Percentiles rank a stretch among this genome's conserved stretches.
Conservation (phyloP, 2,888 invertebrate species). For the Rhodophaea formosa region DNA sequence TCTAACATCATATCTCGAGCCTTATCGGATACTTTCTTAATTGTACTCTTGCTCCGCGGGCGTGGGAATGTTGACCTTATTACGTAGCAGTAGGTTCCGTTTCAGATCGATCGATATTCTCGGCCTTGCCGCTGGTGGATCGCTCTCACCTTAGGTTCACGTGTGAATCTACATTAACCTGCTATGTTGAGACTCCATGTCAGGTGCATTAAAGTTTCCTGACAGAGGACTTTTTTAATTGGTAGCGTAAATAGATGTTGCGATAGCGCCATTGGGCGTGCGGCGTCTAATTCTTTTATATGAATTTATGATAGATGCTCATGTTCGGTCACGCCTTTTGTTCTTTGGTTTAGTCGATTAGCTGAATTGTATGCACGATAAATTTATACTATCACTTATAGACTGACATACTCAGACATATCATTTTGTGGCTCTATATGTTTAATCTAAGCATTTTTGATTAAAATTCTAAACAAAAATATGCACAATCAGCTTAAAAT, state of each 20-base stretch:
- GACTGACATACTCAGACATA: neutral
- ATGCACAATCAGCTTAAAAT: too few species aligned
- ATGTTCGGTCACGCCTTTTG: slow-evolving; percentile 66
- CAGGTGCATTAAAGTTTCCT: slow-evolving; percentile 56
- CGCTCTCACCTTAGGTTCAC: slow-evolving; percentile 79
- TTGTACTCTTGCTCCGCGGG: slow-evolving; percentile 60
- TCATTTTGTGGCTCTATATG: too few species aligned
- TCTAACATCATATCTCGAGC: slow-evolving; percentile 42
- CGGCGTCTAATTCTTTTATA: slow-evolving; percentile 66
- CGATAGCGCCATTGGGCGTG: slow-evolving; percentile 69
- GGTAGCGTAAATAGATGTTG: slow-evolving; percentile 53
- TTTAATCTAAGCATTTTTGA: too few species aligned
- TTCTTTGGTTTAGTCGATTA: slow-evolving; percentile 42
- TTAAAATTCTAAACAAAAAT: too few species aligned
- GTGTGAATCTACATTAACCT: slow-evolving; percentile 78
- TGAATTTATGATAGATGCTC: slow-evolving; percentile 62
- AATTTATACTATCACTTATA: slow-evolving; percentile 1
- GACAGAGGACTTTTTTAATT: slow-evolving; percentile 63
- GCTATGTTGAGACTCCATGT: slow-evolving; percentile 61
- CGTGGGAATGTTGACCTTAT: slow-evolving; percentile 70
- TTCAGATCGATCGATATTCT: slow-evolving; percentile 57
- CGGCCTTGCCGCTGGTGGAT: slow-evolving; percentile 78
- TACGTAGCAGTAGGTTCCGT: slow-evolving; percentile 53
- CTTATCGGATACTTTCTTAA: slow-evolving; percentile 80
- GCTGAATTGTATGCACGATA: slow-evolving; percentile 22